Conservation (phyloP, 1,140 invertebrate genomes). For the Aphis gossypii region DNA sequence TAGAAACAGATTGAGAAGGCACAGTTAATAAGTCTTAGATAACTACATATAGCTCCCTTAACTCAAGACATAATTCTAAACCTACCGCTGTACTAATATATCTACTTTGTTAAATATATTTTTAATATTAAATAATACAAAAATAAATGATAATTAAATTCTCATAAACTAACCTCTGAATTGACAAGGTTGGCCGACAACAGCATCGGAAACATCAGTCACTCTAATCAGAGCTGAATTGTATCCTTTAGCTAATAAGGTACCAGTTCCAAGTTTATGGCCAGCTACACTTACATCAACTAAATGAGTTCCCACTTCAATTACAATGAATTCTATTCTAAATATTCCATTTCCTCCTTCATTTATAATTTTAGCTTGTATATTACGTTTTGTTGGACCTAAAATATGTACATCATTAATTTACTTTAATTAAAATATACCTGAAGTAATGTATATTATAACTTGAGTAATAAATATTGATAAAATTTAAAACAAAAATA, state of each 20-base stretch:
- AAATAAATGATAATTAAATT: conserved; percentile 4
- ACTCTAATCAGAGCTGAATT: conserved; percentile 90
- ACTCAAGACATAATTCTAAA: no score
- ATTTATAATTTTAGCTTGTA: conserved; percentile 75
- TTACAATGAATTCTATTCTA: conserved; percentile 87
- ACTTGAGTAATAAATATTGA: not conserved
- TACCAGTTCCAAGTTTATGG: conserved; percentile 83
- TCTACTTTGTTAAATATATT: not conserved
- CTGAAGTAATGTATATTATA: not conserved
- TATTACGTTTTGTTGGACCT: conserved; percentile 75
- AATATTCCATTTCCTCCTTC: conserved; percentile 79
- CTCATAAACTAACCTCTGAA: conserved; percentile 76
- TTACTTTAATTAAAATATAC: not conserved
- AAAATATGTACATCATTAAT: not conserved
- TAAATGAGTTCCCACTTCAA: conserved; percentile 89
- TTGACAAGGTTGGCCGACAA: conserved; percentile 90
- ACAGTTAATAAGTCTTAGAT: no score
- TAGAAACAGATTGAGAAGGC: no score
- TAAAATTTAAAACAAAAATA: not conserved
- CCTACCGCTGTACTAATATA: not conserved
- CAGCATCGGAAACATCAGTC: conserved; percentile 83
- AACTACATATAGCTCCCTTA: no score
- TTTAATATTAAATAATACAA: conserved; percentile 57
- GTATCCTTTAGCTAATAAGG: conserved; percentile 90
- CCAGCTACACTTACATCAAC: conserved; percentile 87